Conservation (phyloP, 2,113 vertebrate genomes). For the Dromiciops gliroides region DNA sequence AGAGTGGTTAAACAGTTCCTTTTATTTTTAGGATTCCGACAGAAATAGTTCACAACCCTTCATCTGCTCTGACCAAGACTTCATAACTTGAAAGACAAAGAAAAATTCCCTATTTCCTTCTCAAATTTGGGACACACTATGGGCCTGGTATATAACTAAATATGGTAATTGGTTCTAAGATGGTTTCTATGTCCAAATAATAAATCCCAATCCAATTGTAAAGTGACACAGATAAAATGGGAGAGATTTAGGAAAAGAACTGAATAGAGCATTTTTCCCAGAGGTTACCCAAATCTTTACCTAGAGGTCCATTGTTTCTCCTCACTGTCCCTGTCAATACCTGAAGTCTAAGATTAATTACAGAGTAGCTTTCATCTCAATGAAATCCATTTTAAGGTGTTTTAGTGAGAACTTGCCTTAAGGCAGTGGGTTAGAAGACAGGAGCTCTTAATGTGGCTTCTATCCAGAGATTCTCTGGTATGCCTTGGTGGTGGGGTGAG, state of each 20-base stretch:
- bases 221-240: conserved; percentile 2
- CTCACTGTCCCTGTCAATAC: background rate
- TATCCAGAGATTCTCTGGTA: background rate
- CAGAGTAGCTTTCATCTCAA: background rate
- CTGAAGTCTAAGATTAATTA: conserved; percentile 40
- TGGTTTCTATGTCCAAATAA: conserved; percentile 15
- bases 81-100: conserved; percentile 31
- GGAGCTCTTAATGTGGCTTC: background rate
- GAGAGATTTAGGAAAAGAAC: background rate
- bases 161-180: conserved; percentile 42
- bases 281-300: background rate
- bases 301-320: background rate
- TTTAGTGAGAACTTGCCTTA: background rate
- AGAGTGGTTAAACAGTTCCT: background rate
- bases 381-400: conserved; percentile 29
- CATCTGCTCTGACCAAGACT: conserved; percentile 49
- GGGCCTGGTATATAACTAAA: conserved; percentile 31
- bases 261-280: background rate
- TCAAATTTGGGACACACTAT: background rate
- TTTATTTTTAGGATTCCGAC: conserved; percentile 41
- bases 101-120: conserved; percentile 15
- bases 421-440: background rate
- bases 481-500: background rate
- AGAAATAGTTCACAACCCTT: conserved; percentile 49
- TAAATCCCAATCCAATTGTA: conserved; percentile 18